Base-by-base conservation (phyloP, 2,113 vertebrate species). In the Pterocles burchelli region DNA sequence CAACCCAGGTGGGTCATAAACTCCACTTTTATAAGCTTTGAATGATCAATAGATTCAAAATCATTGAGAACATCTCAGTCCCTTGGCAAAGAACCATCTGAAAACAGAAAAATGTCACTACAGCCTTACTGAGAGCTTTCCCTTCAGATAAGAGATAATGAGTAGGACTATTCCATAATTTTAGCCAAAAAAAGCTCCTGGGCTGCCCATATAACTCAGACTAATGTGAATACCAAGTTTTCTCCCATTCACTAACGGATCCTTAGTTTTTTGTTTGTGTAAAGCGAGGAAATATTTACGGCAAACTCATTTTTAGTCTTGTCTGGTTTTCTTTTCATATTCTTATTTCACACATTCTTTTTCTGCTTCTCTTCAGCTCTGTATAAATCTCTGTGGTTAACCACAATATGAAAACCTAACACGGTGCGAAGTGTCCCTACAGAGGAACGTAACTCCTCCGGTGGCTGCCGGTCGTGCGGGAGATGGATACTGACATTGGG, bases 321-420 rank as follows among this genome's bases (percentile, higher is more conserved):
- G 21, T 31, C 48, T 88, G 78, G 1, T 89, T 91, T 90, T 73
- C 75, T 65, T 93, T 86, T 57, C 55, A 17, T 55, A 61, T 33
- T 29, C 51, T 83, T 72, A 52, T 89, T 68, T 49, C 86, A 22
- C 72, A 20, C 80, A 62, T 89, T 91, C 95, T 90, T 90, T 17
- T 51, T 85, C 75, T 71, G 86, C 63, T 91, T 71, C 85, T 93
- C 88, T 82, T 80, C 76, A 85, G 92, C 88, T 94, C 63, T 76
- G 57, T 92, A 88, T 67, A 94, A 72, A 79, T 31, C 93, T 76
- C 82, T 57, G 91, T 38, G 88, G 94, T 88, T 91, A 86, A 94
- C 93, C 94, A 90, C 88, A 85, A 51, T 41, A 67, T 51, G n/a
- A 71, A 86, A 96, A 87, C 17, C 54, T 54, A 91, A 52, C 83